These are phyloP conservation scores for Hylomyscus alleni DNA, from an alignment of 2,797 vertebrate genomes.

Conservation along the genomic window DNA sequence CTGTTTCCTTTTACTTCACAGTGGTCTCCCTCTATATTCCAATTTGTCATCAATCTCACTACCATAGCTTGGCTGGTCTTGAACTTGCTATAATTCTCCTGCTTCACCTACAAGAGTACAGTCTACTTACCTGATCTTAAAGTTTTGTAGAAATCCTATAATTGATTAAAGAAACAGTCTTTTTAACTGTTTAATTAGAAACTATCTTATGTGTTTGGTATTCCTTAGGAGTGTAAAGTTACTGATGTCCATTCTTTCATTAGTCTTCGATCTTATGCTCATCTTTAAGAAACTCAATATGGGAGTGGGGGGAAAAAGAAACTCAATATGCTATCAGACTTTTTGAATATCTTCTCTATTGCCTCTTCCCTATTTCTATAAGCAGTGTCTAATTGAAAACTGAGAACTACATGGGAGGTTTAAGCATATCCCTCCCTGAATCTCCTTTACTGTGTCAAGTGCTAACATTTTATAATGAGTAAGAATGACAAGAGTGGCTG, in stretches of 20 bases:
- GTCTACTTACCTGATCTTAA: neutral
- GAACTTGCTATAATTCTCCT: neutral
- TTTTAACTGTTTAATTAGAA: neutral
- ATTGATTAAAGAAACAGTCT: neutral
- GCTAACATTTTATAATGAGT: neutral
- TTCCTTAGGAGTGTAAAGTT: neutral
- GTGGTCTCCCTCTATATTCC: neutral
- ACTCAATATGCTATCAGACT: neutral
- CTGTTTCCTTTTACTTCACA: neutral
- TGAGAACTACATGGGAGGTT: neutral
- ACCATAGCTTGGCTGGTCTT: neutral
- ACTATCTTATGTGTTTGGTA: neutral
- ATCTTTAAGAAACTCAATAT: neutral
- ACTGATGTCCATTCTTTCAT: neutral
- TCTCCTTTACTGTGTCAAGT: neutral
- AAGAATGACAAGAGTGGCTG: neutral
- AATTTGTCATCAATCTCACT: neutral
- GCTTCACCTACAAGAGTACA: neutral
- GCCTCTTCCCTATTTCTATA: neutral
- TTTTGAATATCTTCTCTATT: neutral
- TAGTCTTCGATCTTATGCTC: neutral
- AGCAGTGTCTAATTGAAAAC: neutral
- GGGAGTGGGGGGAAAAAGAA: neutral
- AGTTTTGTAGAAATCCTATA: neutral
- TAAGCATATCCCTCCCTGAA: neutral